Conservation (phyloP, 2,797 vertebrate species). For the Arrhamphus sclerolepis region DNA sequence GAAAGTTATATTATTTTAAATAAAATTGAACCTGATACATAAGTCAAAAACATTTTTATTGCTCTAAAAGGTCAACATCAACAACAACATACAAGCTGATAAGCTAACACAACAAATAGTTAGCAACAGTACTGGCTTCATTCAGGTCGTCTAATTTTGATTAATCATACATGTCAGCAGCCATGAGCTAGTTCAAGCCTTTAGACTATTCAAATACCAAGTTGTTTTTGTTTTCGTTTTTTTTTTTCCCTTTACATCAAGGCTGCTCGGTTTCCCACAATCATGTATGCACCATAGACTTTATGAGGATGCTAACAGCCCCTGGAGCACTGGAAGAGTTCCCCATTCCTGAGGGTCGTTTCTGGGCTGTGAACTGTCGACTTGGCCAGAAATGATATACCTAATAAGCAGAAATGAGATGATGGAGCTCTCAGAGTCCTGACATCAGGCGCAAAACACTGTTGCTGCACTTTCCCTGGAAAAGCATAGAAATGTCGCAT, state of each 20-base stretch:
- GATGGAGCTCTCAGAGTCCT: constrained; percentile 7
- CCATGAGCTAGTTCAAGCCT: too few species aligned
- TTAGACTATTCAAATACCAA: background rate
- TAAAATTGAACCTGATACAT: too few species aligned
- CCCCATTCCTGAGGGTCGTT: background rate
- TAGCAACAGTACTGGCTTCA: too few species aligned
- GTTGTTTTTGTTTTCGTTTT: background rate
- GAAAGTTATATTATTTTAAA: too few species aligned
- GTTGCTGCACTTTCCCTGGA: background rate
- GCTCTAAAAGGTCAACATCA: too few species aligned
- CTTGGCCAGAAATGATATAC: constrained; percentile 4
- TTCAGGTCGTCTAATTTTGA: too few species aligned
- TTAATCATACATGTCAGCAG: too few species aligned
- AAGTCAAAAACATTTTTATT: too few species aligned
- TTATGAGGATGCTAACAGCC: constrained; percentile 2
- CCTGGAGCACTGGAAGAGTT: background rate
- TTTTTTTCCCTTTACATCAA: too few species aligned
- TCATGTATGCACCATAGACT: background rate
- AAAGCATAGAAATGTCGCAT: background rate
- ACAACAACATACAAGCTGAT: too few species aligned
- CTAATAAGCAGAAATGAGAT: background rate
- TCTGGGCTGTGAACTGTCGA: constrained; percentile 7
- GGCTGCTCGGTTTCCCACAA: background rate
- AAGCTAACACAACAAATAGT: too few species aligned
- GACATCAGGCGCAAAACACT: background rate